Conservation (phyloP, 2,888 invertebrate genomes). For the Ethmia dodecea region DNA sequence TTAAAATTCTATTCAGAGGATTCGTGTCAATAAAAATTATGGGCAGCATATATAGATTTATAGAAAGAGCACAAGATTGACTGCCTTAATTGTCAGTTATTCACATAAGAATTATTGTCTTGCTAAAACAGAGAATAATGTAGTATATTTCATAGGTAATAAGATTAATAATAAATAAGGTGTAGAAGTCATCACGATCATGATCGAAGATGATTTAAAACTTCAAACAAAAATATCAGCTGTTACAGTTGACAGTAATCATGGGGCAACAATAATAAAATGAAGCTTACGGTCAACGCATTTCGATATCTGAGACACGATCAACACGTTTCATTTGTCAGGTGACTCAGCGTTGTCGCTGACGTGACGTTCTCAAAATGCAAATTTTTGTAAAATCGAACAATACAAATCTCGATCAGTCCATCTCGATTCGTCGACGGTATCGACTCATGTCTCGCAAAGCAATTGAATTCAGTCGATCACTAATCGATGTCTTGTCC, state of each 20-base stretch:
- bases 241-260: slow-evolving; percentile 69
- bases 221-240: slow-evolving; percentile 15
- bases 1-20: slow-evolving; percentile 22
- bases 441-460: slow-evolving; percentile 70
- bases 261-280: slow-evolving; percentile 67
- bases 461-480: slow-evolving; percentile 78
- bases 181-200: slow-evolving; percentile 41
- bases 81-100: background rate
- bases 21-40: slow-evolving; percentile 19
- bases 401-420: slow-evolving; percentile 70
- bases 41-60: background rate
- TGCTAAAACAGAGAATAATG: background rate
- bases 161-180: no score
- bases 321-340: slow-evolving; percentile 71
- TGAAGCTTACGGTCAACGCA: slow-evolving; percentile 73
- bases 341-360: slow-evolving; percentile 73
- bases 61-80: background rate
- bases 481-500: slow-evolving; percentile 78
- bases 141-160: no score
- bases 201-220: slow-evolving; percentile 12
- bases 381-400: slow-evolving; percentile 73
- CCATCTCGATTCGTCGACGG: slow-evolving; percentile 67
- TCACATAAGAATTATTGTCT: background rate
- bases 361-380: slow-evolving; percentile 75
- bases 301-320: slow-evolving; percentile 66